Base-by-base conservation (phyloP, 2,888 invertebrate species). In the Melanargia galathea region DNA sequence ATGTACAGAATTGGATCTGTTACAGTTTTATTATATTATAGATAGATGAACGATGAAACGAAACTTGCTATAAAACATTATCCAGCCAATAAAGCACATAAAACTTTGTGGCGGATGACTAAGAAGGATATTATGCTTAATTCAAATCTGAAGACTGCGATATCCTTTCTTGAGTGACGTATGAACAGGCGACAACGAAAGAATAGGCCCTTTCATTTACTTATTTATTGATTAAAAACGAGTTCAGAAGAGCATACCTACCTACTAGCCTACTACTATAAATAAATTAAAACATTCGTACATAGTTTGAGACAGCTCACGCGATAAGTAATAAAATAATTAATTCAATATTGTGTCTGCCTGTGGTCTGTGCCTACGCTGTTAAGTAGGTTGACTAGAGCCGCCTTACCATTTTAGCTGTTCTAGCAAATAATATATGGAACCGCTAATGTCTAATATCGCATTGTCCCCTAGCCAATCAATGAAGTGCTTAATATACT, bases 401-500 rank as follows among this genome's bases (percentile, higher is more conserved):
- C 43, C 43, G 43, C 43, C 18, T 43, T 18, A 43, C 43, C 43
- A 2, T 18, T 43, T 43, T 43, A 43, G 7, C 48, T 48, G n/a
- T 48, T 26, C 2, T 8, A 30, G 30, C 30, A 30, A 30, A 30
- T 30, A 26, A 4, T 26, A 30, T 30, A 30, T 30, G 7, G 30
- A 30, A 40, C 16, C n/a, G 6, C 16, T 40, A 5, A 40, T 40
- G 16, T 40, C 16, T 40, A 5, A 40, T 40, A 40, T 40, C 40
- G 30, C 40, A 40, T 40, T n/a, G 40, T 13, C 13, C 6, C n/a
- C 6, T 40, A 40, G n/a, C 2, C 40, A 38, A 16, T 16, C 40
- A 6, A 40, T 40, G 40, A n/a, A n/a, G 16, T 30, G 30, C 8
- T 30, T 56, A 33, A 6, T 33, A 51, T 35, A 58, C 58, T 92